Evolutionary conservation across 2,888 invertebrate species (phyloP).

Genomic region (Nomada lathburiana): DNA sequence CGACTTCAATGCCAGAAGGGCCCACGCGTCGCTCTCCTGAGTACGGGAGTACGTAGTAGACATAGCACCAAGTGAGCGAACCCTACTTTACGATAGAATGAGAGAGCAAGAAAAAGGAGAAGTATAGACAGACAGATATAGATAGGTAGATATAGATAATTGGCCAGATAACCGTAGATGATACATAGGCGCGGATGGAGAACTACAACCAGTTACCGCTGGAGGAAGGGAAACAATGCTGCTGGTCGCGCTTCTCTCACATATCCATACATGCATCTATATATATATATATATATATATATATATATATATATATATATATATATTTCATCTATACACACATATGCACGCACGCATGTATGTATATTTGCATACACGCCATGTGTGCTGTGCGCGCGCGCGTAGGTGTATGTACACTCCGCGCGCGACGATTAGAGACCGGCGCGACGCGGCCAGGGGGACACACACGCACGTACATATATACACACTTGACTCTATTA

Average conservation of each 20-base stretch:
- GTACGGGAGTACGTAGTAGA: slow-evolving; percentile 90
- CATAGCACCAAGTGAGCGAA: slow-evolving; percentile 83
- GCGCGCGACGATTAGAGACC: too few relatives aligned
- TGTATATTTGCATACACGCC: background rate
- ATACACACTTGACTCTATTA: too few relatives aligned
- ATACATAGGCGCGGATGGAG: slow-evolving; percentile 46
- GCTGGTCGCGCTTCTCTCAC: background rate
- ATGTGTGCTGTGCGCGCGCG: too few relatives aligned
- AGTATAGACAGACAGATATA: slow-evolving; percentile 51
- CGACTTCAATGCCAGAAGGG: slow-evolving; percentile 94
- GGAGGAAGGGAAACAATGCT: slow-evolving; percentile 24
- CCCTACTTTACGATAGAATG: slow-evolving; percentile 71
- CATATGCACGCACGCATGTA: background rate
- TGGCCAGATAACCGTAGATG: slow-evolving; percentile 49
- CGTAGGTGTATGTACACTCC: too few relatives aligned
- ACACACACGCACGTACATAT: too few relatives aligned
- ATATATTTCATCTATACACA: background rate
- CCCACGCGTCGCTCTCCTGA: slow-evolving; percentile 96
- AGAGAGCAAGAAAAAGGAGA: slow-evolving; percentile 64
- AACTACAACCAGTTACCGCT: slow-evolving; percentile 36
- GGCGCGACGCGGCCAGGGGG: too few relatives aligned
- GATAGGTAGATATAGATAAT: slow-evolving; percentile 53
- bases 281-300: background rate
- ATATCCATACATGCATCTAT: background rate
- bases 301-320: too few relatives aligned